Base-by-base conservation (phyloP, 2,888 invertebrate species). In the Drosophila buzzatii region DNA sequence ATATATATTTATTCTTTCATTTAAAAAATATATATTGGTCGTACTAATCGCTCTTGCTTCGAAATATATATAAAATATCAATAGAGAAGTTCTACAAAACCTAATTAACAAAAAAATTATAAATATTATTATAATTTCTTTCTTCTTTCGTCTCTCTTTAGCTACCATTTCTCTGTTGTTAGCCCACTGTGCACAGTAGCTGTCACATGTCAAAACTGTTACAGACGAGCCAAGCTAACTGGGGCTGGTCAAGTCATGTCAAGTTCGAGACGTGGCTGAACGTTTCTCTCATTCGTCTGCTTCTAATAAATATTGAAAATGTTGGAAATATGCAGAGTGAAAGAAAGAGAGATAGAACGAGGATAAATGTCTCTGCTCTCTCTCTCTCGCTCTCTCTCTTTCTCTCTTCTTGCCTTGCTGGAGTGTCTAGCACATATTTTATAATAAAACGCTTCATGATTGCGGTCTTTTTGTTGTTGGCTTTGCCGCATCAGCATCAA, bases 361-460 rank as follows among this genome's bases (percentile, higher is more conserved):
- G 27, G 27, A 7, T 20, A 20, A 4, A 10, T 35, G 3, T 35
- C 35, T 16, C 6, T 16, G 3, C 16, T 52, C 23, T n/a, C 16
- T n/a, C 23, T 53, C 23, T 18, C 18, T 18, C 35, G 35, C 12
- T 18, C 35, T 51, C 51, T 52, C 33, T 14, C 14, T 35, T 20
- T 8, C 4, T 23, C 16, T 23, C 37, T 23, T 0, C 20, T 16
- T 37, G 35, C 37, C 9, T 16, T 52, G 18, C 35, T 51, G 8
- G 14, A 53, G 55, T 55, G 57, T 51, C 62, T 65, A 53, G 45
- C 79, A 76, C 79, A 76, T 64, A 72, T 76, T 73, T 89, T 83
- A 86, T 79, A 73, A 83, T 86, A 89, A 86, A 85, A 82, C 80
- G 87, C 59, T 80, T 76, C 77, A 76, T 89, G 89, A 89, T 89